Conservation (phyloP, 2,797 vertebrate genomes). For the Podargus strigoides region DNA sequence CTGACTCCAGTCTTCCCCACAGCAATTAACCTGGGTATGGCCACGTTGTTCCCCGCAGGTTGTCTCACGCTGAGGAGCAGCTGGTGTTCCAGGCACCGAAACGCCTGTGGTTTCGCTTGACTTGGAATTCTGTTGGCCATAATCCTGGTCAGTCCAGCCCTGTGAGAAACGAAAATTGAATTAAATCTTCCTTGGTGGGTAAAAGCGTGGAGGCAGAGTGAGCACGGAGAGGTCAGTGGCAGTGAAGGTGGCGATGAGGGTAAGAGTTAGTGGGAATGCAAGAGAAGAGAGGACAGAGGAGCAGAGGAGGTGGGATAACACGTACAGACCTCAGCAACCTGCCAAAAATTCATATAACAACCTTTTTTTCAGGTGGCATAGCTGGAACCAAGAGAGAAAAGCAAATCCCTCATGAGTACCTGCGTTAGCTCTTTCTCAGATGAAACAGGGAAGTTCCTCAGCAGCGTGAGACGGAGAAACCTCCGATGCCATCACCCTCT, state of each 20-base stretch:
- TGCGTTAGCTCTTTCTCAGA: fast-evolving
- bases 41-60: background rate
- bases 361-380: background rate
- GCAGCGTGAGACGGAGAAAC: background rate
- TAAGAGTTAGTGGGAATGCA: background rate
- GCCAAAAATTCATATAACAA: fast-evolving
- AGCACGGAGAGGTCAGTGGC: background rate
- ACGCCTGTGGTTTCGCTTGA: background rate
- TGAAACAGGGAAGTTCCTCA: background rate
- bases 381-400: background rate
- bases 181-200: background rate
- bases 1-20: too few species aligned
- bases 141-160: background rate
- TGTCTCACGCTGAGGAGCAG: background rate
- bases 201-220: background rate
- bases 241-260: background rate
- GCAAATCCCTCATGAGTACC: background rate
- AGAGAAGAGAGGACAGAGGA: background rate
- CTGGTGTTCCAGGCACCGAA: background rate
- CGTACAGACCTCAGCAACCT: fast-evolving
- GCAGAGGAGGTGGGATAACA: background rate
- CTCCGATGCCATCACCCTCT: background rate
- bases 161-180: background rate
- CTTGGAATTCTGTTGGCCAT: background rate
- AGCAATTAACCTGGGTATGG: background rate